Base-by-base conservation (phyloP, 2,113 vertebrate species). In the Nerophis ophidion region DNA sequence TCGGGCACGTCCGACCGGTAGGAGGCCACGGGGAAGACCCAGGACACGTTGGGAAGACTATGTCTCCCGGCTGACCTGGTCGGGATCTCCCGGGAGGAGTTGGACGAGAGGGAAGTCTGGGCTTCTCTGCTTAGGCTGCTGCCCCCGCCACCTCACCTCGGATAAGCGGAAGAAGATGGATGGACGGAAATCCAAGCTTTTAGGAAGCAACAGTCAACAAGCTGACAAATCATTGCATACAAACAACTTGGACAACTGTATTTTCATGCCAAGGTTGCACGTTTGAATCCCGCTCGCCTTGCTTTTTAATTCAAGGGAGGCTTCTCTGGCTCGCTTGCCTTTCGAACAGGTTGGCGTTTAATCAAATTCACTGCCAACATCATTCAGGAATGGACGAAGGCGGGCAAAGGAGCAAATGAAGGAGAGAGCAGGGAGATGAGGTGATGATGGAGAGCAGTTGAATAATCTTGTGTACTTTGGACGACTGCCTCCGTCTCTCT, bases 331-430 rank as follows among this genome's bases (percentile, higher is more conserved):
- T 60, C 64, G 63, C 45, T 40, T 52, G 40, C 60, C 36, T 8
- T 42, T 66, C n/a, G 49, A 58, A 78, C 61, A 66, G 68, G 59
- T 66, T 74, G 76, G 52, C 79, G 54, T 77, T 80, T 87, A 80
- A 88, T 87, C 82, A 81, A 76, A 85, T 84, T 76, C 70, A 70
- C 65, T 80, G 76, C 73, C 81, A 80, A 60, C 73, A 69, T 16
- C 38, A 19, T 11, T 16, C 84, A 80, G 63, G 75, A 77, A 76
- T 76, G 69, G 77, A 74, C 68, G 68, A 66, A 69, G 51, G 74
- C 65, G 76, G 65, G 57, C 72, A 68, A 74, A 74, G 74, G 71
- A 68, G 60, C 71, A 75, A 70, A 66, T 67, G 70, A 75, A 72
- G 64, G 57, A 57, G 60, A 64, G 60, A 72, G 63, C 48, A 47